Evolutionary conservation across 2,113 vertebrate genomes (phyloP), one percentile per base, ranked within the genome.

Genomic region (Eublepharis macularius): DNA sequence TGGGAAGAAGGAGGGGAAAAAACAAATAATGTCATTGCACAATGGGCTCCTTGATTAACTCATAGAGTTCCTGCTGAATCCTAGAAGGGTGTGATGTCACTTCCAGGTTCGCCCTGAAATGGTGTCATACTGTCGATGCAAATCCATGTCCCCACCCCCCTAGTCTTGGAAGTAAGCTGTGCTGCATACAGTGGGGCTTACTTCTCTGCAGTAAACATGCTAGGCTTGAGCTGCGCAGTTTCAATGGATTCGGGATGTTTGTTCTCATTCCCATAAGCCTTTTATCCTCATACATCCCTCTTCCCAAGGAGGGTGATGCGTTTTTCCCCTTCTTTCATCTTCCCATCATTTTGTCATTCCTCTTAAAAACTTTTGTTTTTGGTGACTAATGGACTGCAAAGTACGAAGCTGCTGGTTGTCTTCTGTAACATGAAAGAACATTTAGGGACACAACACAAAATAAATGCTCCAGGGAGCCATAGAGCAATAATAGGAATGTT

Each of bases 271-370:
- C n/a, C 85, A 41, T 60, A 34, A 90, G 65, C 60, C 91, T 90
- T 60, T 80, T 32, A 32, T 87, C 90, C 87, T 21, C 85, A 1
- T 26, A 1, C 41, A 36, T 66, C 41, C 32, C 2, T 41, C 57
- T 57, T 69, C 43, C 21, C 1, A 36, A 43, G 81, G 19, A 36
- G 82, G 13, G 0, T 34, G 43, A 41, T n/a, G 4, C 12, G n/a
- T 4, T 63, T 75, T 63, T 60, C 8, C 0, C 26, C 63, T 77
- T 87, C 91, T 93, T 92, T 93, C 93, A 92, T 92, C 87, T 90
- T 90, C 68, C 76, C 69, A 0, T 83, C 82, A 76, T 81, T 88
- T 87, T 76, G 49, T 80, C 86, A 72, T 94, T 81, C 77, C 89
- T 81, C 85, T 73, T 11, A 0, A 91, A 49, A 51, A 26, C 86